phyloP scores from a whole-genome alignment of 92 coral and sea anemone species.

The Nematostella vectensis region DNA sequence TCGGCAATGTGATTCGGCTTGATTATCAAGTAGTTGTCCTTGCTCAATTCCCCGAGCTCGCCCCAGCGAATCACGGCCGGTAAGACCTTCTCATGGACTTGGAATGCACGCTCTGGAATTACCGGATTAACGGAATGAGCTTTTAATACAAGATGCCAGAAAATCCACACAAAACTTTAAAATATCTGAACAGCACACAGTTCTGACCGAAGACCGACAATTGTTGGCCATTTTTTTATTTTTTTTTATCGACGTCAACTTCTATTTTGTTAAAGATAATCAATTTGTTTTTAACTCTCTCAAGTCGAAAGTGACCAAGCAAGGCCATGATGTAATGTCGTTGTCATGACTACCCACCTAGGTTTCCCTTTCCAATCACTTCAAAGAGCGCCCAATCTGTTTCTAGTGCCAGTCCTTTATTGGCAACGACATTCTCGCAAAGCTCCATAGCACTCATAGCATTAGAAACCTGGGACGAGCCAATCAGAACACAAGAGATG shows the following conservation, averaged over 20 bases:
- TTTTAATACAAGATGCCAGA: background rate
- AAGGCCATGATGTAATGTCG: no score
- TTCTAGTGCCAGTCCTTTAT: constrained; percentile 51
- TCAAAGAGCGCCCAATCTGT: constrained; percentile 87
- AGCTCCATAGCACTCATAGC: constrained; percentile 74
- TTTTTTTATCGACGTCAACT: no score
- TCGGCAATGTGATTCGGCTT: constrained; percentile 78
- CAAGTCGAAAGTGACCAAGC: no score
- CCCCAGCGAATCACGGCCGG: constrained; percentile 69
- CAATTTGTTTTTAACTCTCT: no score
- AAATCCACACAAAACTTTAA: background rate
- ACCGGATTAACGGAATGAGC: background rate
- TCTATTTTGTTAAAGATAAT: no score
- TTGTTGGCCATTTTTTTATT: no score
- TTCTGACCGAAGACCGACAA: no score
- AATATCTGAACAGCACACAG: no score
- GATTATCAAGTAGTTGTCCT: constrained; percentile 62
- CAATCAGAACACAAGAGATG: no score
- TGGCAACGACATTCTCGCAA: constrained; percentile 51
- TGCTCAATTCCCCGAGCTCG: constrained; percentile 44
- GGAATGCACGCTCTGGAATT: constrained; percentile 83
- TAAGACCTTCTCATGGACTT: constrained; percentile 82
- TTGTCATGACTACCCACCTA: constrained; percentile 42
- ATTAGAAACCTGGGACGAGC: constrained; percentile 70
- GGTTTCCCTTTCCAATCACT: constrained; percentile 49